phyloP scores from a whole-genome alignment of 1,140 invertebrate genomes.

The Pseudomyrmex gracilis region DNA sequence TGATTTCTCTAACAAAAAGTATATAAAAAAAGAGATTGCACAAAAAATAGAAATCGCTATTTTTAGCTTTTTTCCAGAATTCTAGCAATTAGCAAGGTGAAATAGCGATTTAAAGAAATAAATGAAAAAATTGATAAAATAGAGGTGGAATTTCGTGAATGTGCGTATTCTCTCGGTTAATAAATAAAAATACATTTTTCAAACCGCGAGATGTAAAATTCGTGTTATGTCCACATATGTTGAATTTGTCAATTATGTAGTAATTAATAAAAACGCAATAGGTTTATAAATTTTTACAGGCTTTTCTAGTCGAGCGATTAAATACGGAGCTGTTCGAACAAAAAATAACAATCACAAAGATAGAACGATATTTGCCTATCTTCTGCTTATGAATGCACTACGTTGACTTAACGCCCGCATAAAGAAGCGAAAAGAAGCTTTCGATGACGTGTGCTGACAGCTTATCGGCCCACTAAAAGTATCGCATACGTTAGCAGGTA shows the following conservation, averaged over 20 bases:
- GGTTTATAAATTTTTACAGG: background rate
- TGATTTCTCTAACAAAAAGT: too few relatives aligned
- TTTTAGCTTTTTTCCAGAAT: slow-evolving; percentile 1
- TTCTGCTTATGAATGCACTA: background rate
- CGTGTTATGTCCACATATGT: background rate
- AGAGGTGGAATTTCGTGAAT: background rate
- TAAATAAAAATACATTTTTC: slow-evolving; percentile 2
- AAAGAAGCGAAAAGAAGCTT: slow-evolving; percentile 51
- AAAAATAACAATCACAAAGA: background rate
- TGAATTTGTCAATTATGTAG: background rate
- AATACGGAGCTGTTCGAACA: background rate
- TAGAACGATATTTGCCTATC: background rate
- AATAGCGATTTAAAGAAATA: slow-evolving; percentile 6
- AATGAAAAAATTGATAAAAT: slow-evolving; percentile 1
- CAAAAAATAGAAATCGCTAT: background rate
- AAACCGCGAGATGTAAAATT: slow-evolving; percentile 1
- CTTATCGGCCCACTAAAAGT: slow-evolving; percentile 61
- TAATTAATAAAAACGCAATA: slow-evolving; percentile 4
- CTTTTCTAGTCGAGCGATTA: background rate
- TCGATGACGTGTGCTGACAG: slow-evolving; percentile 25
- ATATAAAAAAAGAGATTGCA: too few relatives aligned
- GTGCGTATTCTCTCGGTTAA: background rate
- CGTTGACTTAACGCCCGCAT: slow-evolving; percentile 52
- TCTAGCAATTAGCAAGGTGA: background rate
- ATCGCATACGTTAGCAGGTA: slow-evolving; percentile 56